Conservation (phyloP, 2,113 vertebrate genomes). For the Siniperca chuatsi region DNA sequence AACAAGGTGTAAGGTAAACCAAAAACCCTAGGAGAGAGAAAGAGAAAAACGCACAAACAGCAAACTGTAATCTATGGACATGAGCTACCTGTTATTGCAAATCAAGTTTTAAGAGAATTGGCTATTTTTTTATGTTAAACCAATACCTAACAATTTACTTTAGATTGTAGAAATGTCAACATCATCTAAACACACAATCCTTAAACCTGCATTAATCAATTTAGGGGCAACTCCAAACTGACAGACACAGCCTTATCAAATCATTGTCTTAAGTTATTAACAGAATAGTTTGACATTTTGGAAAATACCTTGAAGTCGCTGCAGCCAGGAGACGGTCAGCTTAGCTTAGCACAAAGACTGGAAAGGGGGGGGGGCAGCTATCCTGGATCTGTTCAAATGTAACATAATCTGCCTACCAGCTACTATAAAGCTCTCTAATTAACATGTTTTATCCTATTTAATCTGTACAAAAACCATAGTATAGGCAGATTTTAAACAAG, state of each 20-base stretch:
- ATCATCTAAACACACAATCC: background rate
- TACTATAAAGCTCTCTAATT: background rate
- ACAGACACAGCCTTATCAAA: background rate
- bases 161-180: background rate
- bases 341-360: background rate
- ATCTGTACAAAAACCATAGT: background rate
- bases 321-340: background rate
- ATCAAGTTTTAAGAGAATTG: background rate
- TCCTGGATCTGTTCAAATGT: background rate
- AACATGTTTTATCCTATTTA: background rate
- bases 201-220: background rate
- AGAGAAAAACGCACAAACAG: background rate
- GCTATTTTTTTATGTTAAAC: background rate
- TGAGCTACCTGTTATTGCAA: background rate
- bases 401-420: background rate
- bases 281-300: background rate
- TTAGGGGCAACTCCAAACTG: background rate
- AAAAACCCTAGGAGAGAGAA: background rate
- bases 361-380: background rate
- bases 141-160: no score
- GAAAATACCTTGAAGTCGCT: background rate
- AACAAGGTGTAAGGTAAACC: accelerated
- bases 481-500: background rate
- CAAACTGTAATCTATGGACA: background rate
- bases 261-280: background rate